Base-by-base conservation (phyloP, 2,888 invertebrate species). In the Rhyacophila evoluta region DNA sequence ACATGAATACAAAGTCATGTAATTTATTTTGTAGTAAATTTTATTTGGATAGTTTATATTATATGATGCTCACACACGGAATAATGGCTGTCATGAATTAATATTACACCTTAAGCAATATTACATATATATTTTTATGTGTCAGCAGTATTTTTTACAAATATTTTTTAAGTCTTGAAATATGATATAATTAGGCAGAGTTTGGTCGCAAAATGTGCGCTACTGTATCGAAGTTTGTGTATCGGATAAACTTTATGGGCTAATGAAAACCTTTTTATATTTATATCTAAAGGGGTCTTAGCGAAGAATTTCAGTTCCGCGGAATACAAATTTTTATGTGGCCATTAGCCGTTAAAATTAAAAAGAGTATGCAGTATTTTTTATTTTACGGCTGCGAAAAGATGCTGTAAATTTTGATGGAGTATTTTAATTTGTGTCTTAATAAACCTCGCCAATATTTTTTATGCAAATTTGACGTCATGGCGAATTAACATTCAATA, bases 231-330 rank as follows among this genome's bases (percentile, higher is more conserved):
- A 8, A 55, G 25, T 15, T 55, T 55, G 55, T 55, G 55, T 55
- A 55, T 55, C 10, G 55, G 55, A 55, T 55, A 55, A 55, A 25
- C 25, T 55, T 55, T 55, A 55, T 55, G 25, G 55, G 55, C 55
- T 55, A 55, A 55, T 55, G 55, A 55, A 55, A 55, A 55, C 25
- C 55, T 55, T 55, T 55, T 55, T 55, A 55, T 55, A 55, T 55
- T 55, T 55, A 55, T 55, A 55, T 55, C 55, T 8, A 55, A 55
- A 55, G 19, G 55, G 55, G 55, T 25, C 55, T 25, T 55, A 55
- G 55, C 8, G 39, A 25, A 55, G 2, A 55, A 55, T 55, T 55
- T 25, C 55, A 55, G 55, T 55, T 55, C 55, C 55, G 55, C 25
- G 8, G 55, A 55, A 55, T 25, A 55, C 55, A 55, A 25, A 19